Evolutionary conservation across 2,888 invertebrate species (phyloP), one percentile per base, ranked within the genome.

Genomic region (Capitulum mitella): DNA sequence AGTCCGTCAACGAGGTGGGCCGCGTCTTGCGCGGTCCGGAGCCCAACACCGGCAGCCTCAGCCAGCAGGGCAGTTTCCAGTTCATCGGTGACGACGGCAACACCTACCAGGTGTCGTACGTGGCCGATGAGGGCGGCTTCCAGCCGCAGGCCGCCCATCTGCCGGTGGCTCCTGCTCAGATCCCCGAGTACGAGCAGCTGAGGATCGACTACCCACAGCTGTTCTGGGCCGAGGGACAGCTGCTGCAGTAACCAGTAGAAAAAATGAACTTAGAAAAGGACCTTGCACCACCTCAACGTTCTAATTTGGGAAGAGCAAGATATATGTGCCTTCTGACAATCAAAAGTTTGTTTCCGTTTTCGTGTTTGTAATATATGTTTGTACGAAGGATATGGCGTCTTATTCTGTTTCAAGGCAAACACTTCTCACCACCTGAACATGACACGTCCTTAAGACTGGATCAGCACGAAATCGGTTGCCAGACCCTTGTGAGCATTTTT

Each of bases 91-190:
- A 46, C 19, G 76, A 76, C 76, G 76, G 76, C 3, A 12, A 76
- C 3, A 76, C 76, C 14, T 76, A 76, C 46, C 43, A 48, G 19
- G 46, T 76, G 29, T 29, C 76, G 16, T 76, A 76, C 46, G 19
- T 32, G 3, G 76, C 76, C 76, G 76, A 76, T 32, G 76, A 76
- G 43, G 1, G 12, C 16, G 76, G 76, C 76, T 76, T 76, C 76
- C 46, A 76, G 76, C 76, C 76, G 46, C 46, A 29, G 48, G 76
- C 40, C 0, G 19, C 29, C 46, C 76, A 76, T 46, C 46, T 76
- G 32, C 76, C 76, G 1, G 46, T 46, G 43, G 46, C 46, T 6
- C 76, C 76, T 3, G 29, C 29, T 5, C 76, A 76, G 76, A 76
- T 76, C 32, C 46, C 76, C 46, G 76, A 43, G 76, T 76, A 76